phyloP scores from a whole-genome alignment of 2,888 invertebrate species.

The Amiota minor region DNA sequence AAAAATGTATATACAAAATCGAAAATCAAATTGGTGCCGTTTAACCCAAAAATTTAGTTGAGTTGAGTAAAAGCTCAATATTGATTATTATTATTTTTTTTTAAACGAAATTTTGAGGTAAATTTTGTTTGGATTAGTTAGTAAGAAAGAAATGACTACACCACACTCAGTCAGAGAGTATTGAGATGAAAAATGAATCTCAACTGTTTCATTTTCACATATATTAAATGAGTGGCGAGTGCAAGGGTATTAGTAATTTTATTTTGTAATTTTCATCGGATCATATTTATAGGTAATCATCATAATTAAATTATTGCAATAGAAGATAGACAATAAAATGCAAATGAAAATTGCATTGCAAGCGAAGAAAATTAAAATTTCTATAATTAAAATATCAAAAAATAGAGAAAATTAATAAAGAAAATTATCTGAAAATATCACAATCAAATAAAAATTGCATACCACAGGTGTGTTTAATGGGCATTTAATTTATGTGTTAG shows the following conservation, averaged over 20 bases:
- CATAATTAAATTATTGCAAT: not conserved
- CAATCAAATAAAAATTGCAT: not conserved
- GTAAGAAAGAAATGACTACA: constrained; percentile 22
- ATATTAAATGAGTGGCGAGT: not conserved
- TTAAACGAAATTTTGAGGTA: not conserved
- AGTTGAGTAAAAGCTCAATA: too few species aligned
- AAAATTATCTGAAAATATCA: not conserved
- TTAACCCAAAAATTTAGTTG: constrained; percentile 4
- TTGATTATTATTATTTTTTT: not conserved
- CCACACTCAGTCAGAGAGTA: not conserved
- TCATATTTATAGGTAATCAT: constrained; percentile 1
- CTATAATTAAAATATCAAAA: constrained; percentile 10
- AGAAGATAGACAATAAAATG: not conserved
- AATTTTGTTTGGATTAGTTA: constrained; percentile 8
- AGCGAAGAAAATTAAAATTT: not conserved
- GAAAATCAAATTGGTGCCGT: not conserved
- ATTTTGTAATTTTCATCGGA: not conserved
- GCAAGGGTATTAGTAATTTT: constrained; percentile 7
- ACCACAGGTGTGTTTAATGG: constrained; percentile 3
- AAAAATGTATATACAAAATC: constrained; percentile 21
- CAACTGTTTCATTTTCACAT: not conserved
- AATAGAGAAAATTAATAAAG: not conserved
- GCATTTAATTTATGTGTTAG: not conserved
- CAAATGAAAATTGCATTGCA: not conserved
- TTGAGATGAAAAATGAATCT: not conserved